Evolutionary conservation across 2,113 vertebrate species (phyloP).

Genomic region (Hippotragus niger): DNA sequence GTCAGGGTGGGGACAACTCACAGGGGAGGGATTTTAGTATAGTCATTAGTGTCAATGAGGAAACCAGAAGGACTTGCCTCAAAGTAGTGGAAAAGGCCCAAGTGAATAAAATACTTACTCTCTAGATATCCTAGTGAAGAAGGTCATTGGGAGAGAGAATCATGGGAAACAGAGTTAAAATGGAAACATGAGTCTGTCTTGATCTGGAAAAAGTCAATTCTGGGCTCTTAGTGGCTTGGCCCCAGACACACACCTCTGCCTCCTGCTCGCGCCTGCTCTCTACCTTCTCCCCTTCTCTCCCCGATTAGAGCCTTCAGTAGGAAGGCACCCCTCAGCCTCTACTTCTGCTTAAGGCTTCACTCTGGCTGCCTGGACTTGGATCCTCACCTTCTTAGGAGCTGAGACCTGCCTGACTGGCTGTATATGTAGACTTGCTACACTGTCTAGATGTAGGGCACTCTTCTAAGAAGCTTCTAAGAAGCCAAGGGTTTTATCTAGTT

Average conservation of each 20-base stretch:
- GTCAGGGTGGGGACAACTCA: constrained; percentile 27
- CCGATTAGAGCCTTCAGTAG: accelerated
- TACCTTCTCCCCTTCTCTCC: background rate
- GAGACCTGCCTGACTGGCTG: background rate
- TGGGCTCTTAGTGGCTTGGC: background rate
- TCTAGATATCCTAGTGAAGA: constrained; percentile 80
- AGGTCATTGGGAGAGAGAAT: constrained; percentile 74
- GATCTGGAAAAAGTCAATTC: background rate
- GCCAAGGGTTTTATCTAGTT: background rate
- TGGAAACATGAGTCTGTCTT: background rate
- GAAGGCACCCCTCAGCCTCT: background rate
- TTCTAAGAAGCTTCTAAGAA: background rate
- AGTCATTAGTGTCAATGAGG: constrained; percentile 49
- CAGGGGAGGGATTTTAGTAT: constrained; percentile 42
- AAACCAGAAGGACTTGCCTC: constrained; percentile 66
- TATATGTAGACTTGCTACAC: background rate
- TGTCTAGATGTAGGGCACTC: background rate
- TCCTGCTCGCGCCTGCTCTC: background rate
- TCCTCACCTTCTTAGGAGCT: background rate
- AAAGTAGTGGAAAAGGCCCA: constrained; percentile 68
- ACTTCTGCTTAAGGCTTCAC: background rate
- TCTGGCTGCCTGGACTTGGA: background rate
- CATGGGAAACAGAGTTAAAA: constrained; percentile 72
- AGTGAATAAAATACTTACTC: constrained; percentile 78
- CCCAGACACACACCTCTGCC: background rate